These are phyloP conservation scores for Masticophis lateralis DNA, from an alignment of 2,797 vertebrate genomes.

Conservation along the genomic window DNA sequence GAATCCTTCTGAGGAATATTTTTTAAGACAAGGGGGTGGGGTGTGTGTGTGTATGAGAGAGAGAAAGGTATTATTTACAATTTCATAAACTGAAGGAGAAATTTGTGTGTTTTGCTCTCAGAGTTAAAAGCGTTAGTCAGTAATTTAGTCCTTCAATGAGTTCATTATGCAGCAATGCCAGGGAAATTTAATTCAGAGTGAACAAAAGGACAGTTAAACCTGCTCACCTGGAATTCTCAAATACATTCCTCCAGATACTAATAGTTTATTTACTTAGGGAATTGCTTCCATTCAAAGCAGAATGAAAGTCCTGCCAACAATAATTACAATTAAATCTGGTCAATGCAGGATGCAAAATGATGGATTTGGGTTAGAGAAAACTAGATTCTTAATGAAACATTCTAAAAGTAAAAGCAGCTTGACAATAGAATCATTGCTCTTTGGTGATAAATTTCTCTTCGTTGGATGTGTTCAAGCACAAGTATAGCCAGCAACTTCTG, in stretches of 20 bases:
- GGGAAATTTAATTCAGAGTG: neutral
- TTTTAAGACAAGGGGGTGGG: neutral
- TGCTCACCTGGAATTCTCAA: neutral
- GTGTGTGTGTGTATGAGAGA: too few species aligned
- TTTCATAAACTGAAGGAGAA: neutral
- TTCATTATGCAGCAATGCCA: neutral
- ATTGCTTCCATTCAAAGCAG: neutral
- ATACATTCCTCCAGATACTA: neutral
- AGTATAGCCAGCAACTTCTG: neutral
- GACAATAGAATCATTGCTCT: neutral
- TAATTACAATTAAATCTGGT: neutral
- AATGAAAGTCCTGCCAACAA: neutral
- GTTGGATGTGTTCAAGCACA: neutral
- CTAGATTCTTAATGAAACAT: neutral
- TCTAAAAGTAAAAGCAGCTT: neutral
- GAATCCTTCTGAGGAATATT: neutral
- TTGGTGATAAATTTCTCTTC: neutral
- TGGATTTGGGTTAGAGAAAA: neutral
- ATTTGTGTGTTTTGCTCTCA: neutral
- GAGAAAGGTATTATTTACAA: neutral
- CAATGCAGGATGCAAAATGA: neutral
- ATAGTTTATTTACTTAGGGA: neutral
- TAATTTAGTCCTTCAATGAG: neutral
- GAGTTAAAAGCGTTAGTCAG: neutral
- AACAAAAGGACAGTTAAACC: neutral